A percentile compares a stretch with the other conserved stretches of the same genome.
These are phyloP conservation scores for Siniperca knerii DNA, from an alignment of 2,113 vertebrate species.

Conservation along the genomic window DNA sequence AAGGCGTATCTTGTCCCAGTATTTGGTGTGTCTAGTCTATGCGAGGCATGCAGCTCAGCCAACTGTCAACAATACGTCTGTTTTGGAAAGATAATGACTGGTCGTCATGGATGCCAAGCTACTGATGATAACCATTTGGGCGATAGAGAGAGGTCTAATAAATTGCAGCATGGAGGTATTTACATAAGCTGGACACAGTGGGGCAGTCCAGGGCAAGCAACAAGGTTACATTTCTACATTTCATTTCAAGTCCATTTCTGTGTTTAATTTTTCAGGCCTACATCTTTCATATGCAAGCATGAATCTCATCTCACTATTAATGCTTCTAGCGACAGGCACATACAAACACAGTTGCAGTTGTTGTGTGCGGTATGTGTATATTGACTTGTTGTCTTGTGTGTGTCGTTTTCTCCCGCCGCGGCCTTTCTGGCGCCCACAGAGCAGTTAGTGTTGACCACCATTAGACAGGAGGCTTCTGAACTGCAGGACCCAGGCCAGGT, in stretches of 20 bases:
- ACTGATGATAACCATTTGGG: slow-evolving; percentile 54
- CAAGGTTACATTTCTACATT: not conserved
- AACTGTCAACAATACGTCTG: slow-evolving; percentile 61
- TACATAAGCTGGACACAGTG: slow-evolving; percentile 56
- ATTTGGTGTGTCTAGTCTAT: slow-evolving; percentile 7
- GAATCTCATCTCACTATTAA: slow-evolving; percentile 16
- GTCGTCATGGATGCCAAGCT: slow-evolving; percentile 65
- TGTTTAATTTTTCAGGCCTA: not conserved
- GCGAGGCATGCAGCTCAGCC: slow-evolving; percentile 30
- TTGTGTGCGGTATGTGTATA: slow-evolving; percentile 60
- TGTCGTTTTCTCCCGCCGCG: slow-evolving; percentile 81
- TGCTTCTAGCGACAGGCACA: slow-evolving; percentile 28
- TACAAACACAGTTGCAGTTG: slow-evolving; percentile 45
- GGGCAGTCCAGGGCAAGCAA: slow-evolving; percentile 62
- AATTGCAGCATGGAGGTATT: slow-evolving; percentile 42
- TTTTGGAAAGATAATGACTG: slow-evolving; percentile 68
- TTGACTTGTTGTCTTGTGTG: slow-evolving; percentile 76
- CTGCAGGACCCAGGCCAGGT: slow-evolving; percentile 81
- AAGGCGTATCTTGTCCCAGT: not conserved
- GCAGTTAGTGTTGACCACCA: slow-evolving; percentile 88
- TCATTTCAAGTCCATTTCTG: not conserved
- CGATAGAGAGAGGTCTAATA: slow-evolving; percentile 41
- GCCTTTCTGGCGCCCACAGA: slow-evolving; percentile 79
- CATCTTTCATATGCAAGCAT: slow-evolving; percentile 24
- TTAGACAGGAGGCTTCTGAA: slow-evolving; percentile 85